Base-by-base conservation (phyloP, 2,888 invertebrate species). In the Apotomis betuletana region DNA sequence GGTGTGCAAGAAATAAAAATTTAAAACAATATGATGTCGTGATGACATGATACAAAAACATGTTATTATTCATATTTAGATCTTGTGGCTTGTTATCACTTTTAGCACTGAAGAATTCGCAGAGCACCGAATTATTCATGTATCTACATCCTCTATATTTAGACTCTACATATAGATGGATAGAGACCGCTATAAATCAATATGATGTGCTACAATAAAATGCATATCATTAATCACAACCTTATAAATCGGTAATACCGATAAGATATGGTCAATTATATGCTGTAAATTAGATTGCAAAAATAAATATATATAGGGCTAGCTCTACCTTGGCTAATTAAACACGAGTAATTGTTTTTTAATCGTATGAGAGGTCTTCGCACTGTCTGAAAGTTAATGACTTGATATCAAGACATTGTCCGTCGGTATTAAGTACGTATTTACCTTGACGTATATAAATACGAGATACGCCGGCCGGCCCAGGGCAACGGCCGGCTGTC, bases 401-500 rank as follows among this genome's bases (percentile, higher is more conserved):
- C 57, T 57, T 63, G 58, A 55, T 72, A 57, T 62, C 27, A 67
- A 65, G 54, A 60, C 71, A 63, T 52, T 62, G 57, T 54, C 51
- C 51, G 46, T 67, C 57, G 69, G 69, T 72, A 63, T 68, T 63
- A 38, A 58, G 62, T 58, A 58, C 36, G 46, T 46, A 46, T 46
- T 72, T 72, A 72, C 72, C 72, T 72, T 72, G 72, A 49, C 49
- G 68, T 72, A 68, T 59, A 68, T 72, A 52, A 71, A 71, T 72
- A 72, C 59, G 58, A 72, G 67, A 72, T 68, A 63, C 63, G 70
- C 64, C 60, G 74, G 74, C 75, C 78, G 76, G 78, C 54, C 36
- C 80, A 83, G 89, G 87, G 85, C 88, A 90, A 86, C 78, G 90
- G 77, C 89, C 90, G 76, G 71, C 63, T 59, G 90, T 85, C 90